These are phyloP conservation scores for Apteryx owenii DNA, from an alignment of 2,113 vertebrate genomes.

Conservation along the genomic window DNA sequence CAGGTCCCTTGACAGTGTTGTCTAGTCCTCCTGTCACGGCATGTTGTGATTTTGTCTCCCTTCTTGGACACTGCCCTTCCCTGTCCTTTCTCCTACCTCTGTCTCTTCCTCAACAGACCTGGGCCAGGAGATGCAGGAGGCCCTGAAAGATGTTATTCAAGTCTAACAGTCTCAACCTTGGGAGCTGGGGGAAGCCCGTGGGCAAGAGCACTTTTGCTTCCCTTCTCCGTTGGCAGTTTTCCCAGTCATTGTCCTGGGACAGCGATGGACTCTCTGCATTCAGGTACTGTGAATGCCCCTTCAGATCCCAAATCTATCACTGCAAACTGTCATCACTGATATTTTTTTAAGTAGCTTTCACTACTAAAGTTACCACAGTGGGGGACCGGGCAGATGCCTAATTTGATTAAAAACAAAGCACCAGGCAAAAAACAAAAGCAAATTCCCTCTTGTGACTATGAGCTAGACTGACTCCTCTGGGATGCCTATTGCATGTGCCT, in stretches of 20 bases:
- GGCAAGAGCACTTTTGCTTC: not conserved
- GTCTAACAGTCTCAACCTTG: not conserved
- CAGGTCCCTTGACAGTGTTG: not conserved
- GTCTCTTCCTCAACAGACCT: not conserved
- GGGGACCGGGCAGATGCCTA: not conserved
- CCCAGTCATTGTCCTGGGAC: not conserved
- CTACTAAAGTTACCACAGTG: not conserved
- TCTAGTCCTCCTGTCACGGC: not conserved
- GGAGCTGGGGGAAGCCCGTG: not conserved
- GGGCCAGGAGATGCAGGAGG: not conserved
- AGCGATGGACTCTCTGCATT: not conserved
- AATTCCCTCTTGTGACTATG: not conserved
- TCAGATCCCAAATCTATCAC: not conserved
- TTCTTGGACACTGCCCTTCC: not conserved
- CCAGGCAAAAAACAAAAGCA: not conserved
- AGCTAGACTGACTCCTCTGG: not conserved
- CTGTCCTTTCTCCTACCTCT: not conserved
- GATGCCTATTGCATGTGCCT: not conserved
- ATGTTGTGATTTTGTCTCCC: not conserved
- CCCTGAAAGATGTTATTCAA: not conserved
- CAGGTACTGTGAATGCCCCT: not conserved
- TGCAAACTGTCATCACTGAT: not conserved
- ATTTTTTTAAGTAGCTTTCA: not conserved
- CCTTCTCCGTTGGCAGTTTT: not conserved
- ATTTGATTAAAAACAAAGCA: not conserved